Evolutionary conservation across 1,140 invertebrate genomes (phyloP), one percentile per base, ranked within the genome.

Genomic region (Portunus trituberculatus): DNA sequence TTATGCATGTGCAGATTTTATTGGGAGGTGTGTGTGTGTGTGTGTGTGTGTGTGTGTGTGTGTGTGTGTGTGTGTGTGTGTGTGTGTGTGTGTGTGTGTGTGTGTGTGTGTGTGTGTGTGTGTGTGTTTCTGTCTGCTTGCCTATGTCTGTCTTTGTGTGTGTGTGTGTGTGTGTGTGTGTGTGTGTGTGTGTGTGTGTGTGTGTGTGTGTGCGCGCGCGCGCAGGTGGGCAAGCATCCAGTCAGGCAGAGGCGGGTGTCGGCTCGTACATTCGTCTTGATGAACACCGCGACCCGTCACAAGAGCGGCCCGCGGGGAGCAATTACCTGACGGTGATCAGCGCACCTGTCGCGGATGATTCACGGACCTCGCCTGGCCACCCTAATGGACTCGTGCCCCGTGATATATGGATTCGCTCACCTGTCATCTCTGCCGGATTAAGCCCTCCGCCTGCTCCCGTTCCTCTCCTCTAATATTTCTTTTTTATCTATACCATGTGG

Each of bases 191-290:
- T 76, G 20, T n/a, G n/a, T 76, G 20, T 76, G 67, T n/a, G 20
- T 76, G 67, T 76, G 67, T 76, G 67, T 76, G 67, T 76, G 67
- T 76, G 67, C n/a, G 67, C n/a, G 67, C n/a, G 67, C n/a, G 67
- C n/a, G 67, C 20, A n/a, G 12, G 25, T 76, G 20, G 2, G 67
- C 20, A 20, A 20, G 52, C 52, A 20, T 59, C 52, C 16, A 59
- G 52, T 20, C 2, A 59, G 10, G 12, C 52, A 59, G 52, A 14
- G 3, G 3, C 52, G 16, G 52, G 16, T 59, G 16, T 14, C 8
- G 52, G 52, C 12, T 59, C 52, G 10, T 59, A 59, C 52, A 59
- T 59, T 59, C 10, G 52, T 59, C 52, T 59, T 59, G 52, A 59
- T 59, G 39, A 59, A 59, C 52, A 59, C 52, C 52, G 12, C 52